These are phyloP conservation scores for Catostomus latipinnis DNA, from an alignment of 2,797 vertebrate species.

Conservation along the genomic window DNA sequence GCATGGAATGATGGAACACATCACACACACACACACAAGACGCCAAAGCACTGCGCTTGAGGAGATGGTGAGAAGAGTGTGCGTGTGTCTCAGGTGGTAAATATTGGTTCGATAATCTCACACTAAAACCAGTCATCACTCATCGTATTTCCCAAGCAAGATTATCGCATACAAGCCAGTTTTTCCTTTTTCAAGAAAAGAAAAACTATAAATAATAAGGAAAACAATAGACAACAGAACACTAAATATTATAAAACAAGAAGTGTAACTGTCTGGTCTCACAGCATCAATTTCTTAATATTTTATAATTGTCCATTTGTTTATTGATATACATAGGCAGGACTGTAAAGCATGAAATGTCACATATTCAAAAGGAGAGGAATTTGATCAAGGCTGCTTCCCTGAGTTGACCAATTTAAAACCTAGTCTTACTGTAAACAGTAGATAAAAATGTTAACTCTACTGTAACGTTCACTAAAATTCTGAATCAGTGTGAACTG, in stretches of 20 bases:
- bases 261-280: constrained; percentile 74
- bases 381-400: constrained; percentile 85
- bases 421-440: constrained; percentile 39
- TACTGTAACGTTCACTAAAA: too few relatives aligned
- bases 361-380: constrained; percentile 59
- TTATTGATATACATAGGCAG: constrained; percentile 68
- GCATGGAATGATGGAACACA: constrained; percentile 54
- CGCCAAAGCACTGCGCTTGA: constrained; percentile 55
- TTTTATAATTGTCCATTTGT: constrained; percentile 62
- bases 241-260: constrained; percentile 76
- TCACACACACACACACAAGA: constrained; percentile 57
- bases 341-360: constrained; percentile 68
- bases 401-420: constrained; percentile 74
- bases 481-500: constrained; percentile 7
- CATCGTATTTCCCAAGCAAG: constrained; percentile 75
- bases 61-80: constrained; percentile 27
- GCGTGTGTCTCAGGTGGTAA: constrained; percentile 33
- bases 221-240: constrained; percentile 63
- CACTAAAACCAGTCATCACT: constrained; percentile 62
- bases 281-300: constrained; percentile 66
- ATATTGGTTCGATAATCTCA: constrained; percentile 30
- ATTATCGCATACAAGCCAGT: constrained; percentile 79
- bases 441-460: neutral
- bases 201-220: constrained; percentile 76
- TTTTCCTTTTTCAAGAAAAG: constrained; percentile 60